Evolutionary conservation across 2,888 invertebrate genomes (phyloP), one percentile per base, ranked within the genome.

Genomic region (Aphidius colemani): DNA sequence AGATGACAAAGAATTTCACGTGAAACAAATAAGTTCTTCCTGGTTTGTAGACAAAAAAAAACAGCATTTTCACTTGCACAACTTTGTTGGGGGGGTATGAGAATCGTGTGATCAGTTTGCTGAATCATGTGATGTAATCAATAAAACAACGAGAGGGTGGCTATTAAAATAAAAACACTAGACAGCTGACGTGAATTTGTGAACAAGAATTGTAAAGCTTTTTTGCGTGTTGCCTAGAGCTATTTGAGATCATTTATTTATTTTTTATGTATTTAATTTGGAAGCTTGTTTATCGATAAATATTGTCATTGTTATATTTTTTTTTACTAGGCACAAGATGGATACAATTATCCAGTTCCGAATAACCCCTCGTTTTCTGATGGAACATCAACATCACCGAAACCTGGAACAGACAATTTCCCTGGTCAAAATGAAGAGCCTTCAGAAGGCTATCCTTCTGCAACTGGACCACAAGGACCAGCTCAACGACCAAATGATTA

Each of bases 311-410:
- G 11, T 41, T 8, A 49, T 43, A 13, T 51, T 50, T 11, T 48
- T 13, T 30, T 58, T 74, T 72, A 45, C 13, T 69, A 89, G 88
- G 87, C 86, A 61, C 91, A 92, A 84, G 87, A 85, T 76, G 92
- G 92, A 18, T 93, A 93, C 78, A 88, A 87, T 69, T 93, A 93
- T 82, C 89, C 89, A 68, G 86, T 88, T 66, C 93, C 92, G 7
- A 85, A 85, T 58, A 86, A 87, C 71, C 88, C 88, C 1, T 85
- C 90, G 70, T 78, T 75, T 61, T 74, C 79, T 46, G 2, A 0
- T 30, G 83, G 84, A 10, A 69, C 72, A 41, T 71, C 75, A 7
- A 61, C 63, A 18, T 69, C 71, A 39, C 62, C 73, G 4, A 69
- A 72, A 65, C 75, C 77, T 9, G 77, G 72, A 8, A 5, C 30